Percentiles rank a stretch among this genome's conserved stretches.
Conservation (phyloP, 1,140 invertebrate genomes). For the Papilio machaon region DNA sequence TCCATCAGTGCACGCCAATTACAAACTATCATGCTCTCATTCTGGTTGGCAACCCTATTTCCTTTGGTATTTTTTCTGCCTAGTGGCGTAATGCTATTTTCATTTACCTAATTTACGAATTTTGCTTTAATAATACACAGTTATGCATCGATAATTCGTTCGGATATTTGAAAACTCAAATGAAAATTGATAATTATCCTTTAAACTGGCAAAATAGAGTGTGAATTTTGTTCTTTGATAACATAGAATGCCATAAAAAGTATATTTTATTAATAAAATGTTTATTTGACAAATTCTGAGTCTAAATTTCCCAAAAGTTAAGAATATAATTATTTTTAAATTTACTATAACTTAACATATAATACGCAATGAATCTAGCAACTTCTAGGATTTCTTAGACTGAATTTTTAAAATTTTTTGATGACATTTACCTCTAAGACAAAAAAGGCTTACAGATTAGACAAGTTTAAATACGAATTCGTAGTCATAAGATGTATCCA, state of each 20-base stretch:
- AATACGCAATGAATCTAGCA: neutral
- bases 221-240: too few relatives aligned
- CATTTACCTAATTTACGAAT: neutral
- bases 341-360: neutral
- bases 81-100: constrained; percentile 7
- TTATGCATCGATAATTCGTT: too few relatives aligned
- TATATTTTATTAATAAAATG: too few relatives aligned
- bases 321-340: too few relatives aligned
- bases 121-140: neutral
- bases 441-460: neutral
- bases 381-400: neutral
- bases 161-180: too few relatives aligned
- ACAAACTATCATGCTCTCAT: constrained; percentile 66
- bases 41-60: constrained; percentile 56
- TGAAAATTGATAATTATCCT: too few relatives aligned
- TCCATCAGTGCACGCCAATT: constrained; percentile 74
- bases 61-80: constrained; percentile 43
- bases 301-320: too few relatives aligned
- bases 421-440: neutral
- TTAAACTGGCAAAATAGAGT: too few relatives aligned
- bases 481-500: neutral
- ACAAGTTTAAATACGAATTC: neutral
- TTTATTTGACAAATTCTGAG: too few relatives aligned
- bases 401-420: neutral
- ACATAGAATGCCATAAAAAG: too few relatives aligned